Percentiles rank a stretch among this genome's conserved stretches.
Conservation (phyloP, 2,888 invertebrate genomes). For the Rhamphomyia laevipes region DNA sequence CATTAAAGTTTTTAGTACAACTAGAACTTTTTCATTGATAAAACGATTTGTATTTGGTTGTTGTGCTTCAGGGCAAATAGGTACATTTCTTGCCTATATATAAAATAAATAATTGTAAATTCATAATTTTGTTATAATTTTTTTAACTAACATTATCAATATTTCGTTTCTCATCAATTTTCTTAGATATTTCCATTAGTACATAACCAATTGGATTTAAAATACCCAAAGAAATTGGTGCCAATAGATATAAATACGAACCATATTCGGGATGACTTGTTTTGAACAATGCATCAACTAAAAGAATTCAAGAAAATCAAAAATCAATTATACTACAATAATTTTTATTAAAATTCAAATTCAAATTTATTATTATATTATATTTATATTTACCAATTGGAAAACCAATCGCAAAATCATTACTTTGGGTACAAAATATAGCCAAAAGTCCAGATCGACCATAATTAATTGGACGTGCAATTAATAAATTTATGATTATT, state of each 20-base stretch:
- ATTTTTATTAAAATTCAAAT: background rate
- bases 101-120: background rate
- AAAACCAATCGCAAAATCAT: conserved; percentile 94
- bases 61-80: conserved; percentile 29
- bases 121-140: background rate
- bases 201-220: conserved; percentile 87
- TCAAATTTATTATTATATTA: background rate
- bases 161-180: conserved; percentile 24
- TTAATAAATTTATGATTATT: conserved; percentile 60
- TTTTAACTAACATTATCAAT: background rate
- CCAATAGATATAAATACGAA: conserved; percentile 82
- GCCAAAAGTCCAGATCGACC: conserved; percentile 83
- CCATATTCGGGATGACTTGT: conserved; percentile 81
- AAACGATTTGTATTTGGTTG: conserved; percentile 24
- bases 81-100: conserved; percentile 19
- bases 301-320: conserved; percentile 27
- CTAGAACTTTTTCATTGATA: conserved; percentile 25
- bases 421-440: conserved; percentile 92
- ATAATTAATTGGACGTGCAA: conserved; percentile 68
- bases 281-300: conserved; percentile 75
- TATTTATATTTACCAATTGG: conserved; percentile 55
- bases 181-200: conserved; percentile 64
- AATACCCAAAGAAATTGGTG: conserved; percentile 85
- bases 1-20: conserved; percentile 42
- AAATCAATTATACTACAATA: background rate